Base-by-base conservation (phyloP, 2,113 vertebrate genomes). In the Corythoichthys haematopterus region DNA sequence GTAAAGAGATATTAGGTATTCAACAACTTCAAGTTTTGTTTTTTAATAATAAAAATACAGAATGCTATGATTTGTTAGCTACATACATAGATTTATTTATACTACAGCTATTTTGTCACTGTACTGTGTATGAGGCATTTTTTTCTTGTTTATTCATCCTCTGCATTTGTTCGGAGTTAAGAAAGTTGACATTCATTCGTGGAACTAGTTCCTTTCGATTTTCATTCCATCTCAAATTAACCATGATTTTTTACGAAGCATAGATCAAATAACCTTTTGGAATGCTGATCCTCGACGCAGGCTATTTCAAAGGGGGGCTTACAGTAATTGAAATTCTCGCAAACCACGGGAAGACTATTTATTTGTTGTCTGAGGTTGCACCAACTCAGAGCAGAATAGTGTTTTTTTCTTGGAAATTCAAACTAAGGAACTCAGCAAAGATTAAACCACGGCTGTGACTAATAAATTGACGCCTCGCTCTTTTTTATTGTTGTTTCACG, bases 361-460 rank as follows among this genome's bases (percentile, higher is more conserved):
- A 1, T 67, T 55, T 65, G 53, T 48, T 3, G 46, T 59, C 58
- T 64, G 59, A 76, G 48, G 71, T 77, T 56, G 48, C 35, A 57
- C 11, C 64, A 47, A 57, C 64, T 40, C 8, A 65, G 55, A 70
- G 80, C 64, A 45, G 10, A 46, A 33, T n/a, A 0, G 4, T 12
- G n/a, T 28, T 28, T 57, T 57, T 57, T 61, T 45, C 63, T 69
- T 55, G 70, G 52, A 15, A n/a, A 69, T 71, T 65, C 59, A 78
- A 71, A 81, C 84, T 87, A 82, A 37, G 13, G 13, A 70, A 64
- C 57, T 80, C 77, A 60, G 81, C 79, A 71, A 47, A 76, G 78
- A 88, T 81, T 70, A 69, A 11, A 70, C 45, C 73, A 56, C 68
- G 10, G 66, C 64, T 68, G 69, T 58, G 55, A 63, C 59, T 75